phyloP scores from a whole-genome alignment of 2,113 vertebrate species.

The Leucoraja erinaceus region DNA sequence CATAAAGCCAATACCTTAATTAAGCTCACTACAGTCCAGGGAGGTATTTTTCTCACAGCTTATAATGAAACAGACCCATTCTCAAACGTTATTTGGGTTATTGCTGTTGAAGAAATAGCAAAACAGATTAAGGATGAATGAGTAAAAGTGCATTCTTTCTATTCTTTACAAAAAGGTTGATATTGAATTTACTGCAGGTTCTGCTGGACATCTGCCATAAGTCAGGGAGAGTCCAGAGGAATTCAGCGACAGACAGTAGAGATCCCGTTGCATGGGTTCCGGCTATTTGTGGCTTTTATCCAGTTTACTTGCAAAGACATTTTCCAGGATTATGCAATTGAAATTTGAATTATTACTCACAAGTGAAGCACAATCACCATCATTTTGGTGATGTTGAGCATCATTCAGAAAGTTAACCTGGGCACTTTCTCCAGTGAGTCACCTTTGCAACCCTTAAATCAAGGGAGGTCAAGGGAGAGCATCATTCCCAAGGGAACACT shows the following conservation, averaged over 20 bases:
- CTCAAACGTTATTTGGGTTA: not conserved
- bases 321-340: too few relatives aligned
- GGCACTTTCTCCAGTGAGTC: too few relatives aligned
- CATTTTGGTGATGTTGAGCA: too few relatives aligned
- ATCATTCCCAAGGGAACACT: too few relatives aligned
- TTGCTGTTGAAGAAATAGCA: not conserved
- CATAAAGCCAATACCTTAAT: constrained; percentile 11
- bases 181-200: not conserved
- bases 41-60: not conserved
- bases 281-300: too few relatives aligned
- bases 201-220: not conserved
- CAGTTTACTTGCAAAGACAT: too few relatives aligned
- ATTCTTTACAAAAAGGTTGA: not conserved
- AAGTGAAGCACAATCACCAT: too few relatives aligned
- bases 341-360: too few relatives aligned
- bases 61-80: not conserved
- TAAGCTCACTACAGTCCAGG: not conserved
- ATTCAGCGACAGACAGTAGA: not conserved
- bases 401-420: too few relatives aligned
- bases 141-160: not conserved
- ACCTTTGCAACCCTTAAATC: too few relatives aligned
- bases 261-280: not conserved
- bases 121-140: not conserved
- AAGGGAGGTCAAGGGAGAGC: too few relatives aligned
- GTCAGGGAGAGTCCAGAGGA: not conserved